A percentile compares a stretch with the other conserved stretches of the same genome.
phyloP scores from a whole-genome alignment of 2,113 vertebrate species.

The Neopipo cinnamomea region DNA sequence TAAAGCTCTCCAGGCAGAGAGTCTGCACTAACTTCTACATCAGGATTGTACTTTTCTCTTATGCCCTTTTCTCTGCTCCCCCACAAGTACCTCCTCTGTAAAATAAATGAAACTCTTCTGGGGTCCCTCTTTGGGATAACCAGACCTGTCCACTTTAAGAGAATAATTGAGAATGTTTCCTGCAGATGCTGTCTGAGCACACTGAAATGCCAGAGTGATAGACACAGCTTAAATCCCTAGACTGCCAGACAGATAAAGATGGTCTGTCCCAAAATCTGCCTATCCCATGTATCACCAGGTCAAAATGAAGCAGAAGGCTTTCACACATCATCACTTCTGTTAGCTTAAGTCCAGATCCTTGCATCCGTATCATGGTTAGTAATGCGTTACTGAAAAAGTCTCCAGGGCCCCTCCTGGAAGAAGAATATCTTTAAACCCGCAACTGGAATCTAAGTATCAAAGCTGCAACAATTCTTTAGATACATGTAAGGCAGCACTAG shows the following conservation, averaged over 20 bases:
- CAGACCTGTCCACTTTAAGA: neutral
- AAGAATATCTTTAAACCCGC: neutral
- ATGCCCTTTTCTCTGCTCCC: neutral
- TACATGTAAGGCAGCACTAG: neutral
- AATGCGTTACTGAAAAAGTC: neutral
- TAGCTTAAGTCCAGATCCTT: constrained; percentile 28
- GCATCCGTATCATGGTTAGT: neutral
- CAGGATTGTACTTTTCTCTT: neutral
- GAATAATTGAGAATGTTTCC: constrained; percentile 1
- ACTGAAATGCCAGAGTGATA: constrained; percentile 19
- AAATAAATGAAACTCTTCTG: neutral
- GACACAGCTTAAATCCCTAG: constrained; percentile 48
- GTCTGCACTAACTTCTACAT: neutral
- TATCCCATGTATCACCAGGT: constrained; percentile 60
- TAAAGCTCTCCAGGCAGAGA: neutral
- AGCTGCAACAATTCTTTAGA: neutral
- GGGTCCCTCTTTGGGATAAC: neutral
- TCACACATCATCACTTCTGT: constrained; percentile 76
- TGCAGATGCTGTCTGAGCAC: constrained; percentile 14
- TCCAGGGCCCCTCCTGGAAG: neutral
- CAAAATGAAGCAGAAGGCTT: constrained; percentile 71
- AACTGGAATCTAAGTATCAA: neutral
- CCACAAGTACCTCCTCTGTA: neutral
- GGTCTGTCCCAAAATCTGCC: constrained; percentile 63
- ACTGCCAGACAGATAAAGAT: constrained; percentile 52